Percentiles rank a stretch among this genome's conserved stretches.
These are phyloP conservation scores for Axis porcinus DNA, from an alignment of 2,113 vertebrate genomes.

Conservation along the genomic window DNA sequence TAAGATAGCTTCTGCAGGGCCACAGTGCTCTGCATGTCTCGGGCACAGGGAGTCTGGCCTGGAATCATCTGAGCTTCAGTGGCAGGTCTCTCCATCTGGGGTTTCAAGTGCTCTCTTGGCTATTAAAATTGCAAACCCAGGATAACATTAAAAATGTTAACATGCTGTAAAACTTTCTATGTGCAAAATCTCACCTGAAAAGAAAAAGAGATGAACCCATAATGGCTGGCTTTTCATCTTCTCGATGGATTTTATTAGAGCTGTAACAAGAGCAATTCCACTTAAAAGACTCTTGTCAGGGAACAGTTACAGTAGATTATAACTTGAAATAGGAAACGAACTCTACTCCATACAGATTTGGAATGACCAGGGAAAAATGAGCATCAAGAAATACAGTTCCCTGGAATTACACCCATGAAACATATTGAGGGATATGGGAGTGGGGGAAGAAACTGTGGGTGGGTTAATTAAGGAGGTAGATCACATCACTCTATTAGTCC, in stretches of 20 bases:
- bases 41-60: background rate
- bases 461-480: slow-evolving; percentile 34
- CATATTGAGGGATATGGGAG: background rate
- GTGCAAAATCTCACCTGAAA: slow-evolving; percentile 40
- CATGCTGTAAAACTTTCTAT: slow-evolving; percentile 53
- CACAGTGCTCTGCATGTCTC: rapidly evolving
- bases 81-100: background rate
- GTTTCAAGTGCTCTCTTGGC: background rate
- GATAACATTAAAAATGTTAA: slow-evolving; percentile 55
- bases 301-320: slow-evolving; percentile 72
- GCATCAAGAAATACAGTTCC: background rate
- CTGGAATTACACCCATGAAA: background rate
- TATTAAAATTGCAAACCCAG: slow-evolving; percentile 59
- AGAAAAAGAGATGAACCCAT: slow-evolving; percentile 46
- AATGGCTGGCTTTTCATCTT: slow-evolving; percentile 75
- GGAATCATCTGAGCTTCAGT: background rate
- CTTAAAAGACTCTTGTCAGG: slow-evolving; percentile 77
- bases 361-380: slow-evolving; percentile 20
- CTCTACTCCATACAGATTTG: slow-evolving; percentile 55
- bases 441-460: background rate
- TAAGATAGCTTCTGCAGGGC: rapidly evolving
- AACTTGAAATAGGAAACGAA: slow-evolving; percentile 51
- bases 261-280: slow-evolving; percentile 78
- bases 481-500: background rate
- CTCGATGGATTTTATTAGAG: slow-evolving; percentile 75